Conservation (phyloP, 64 coral and sea anemone species). For the Catalaphyllia jardinei region DNA sequence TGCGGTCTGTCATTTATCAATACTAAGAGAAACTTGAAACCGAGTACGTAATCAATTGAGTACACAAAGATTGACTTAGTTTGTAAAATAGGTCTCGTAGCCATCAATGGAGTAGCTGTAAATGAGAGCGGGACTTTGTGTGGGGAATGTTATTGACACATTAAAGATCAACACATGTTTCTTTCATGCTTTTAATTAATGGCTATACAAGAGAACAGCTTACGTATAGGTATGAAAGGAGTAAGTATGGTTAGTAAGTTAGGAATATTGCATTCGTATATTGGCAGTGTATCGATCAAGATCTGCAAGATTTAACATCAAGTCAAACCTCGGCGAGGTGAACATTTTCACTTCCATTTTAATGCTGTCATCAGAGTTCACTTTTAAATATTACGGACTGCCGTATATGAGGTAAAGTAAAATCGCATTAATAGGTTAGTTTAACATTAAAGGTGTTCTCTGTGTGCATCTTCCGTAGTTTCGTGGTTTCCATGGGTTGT, state of each 20-base stretch:
- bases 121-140: too few relatives aligned
- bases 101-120: too few relatives aligned
- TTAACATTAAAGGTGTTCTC: constrained; percentile 9
- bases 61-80: too few relatives aligned
- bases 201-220: constrained; percentile 35
- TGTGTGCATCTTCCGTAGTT: not conserved
- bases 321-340: not conserved
- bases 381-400: not conserved
- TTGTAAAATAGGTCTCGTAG: too few relatives aligned
- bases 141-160: too few relatives aligned
- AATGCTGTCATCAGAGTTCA: not conserved
- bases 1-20: too few relatives aligned
- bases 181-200: not conserved
- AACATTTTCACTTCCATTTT: not conserved
- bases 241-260: constrained; percentile 27
- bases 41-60: too few relatives aligned
- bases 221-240: not conserved
- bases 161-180: too few relatives aligned
- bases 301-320: not conserved
- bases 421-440: constrained; percentile 19
- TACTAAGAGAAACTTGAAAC: too few relatives aligned
- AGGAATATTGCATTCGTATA: not conserved
- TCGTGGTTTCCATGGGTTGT: not conserved
- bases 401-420: not conserved
- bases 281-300: not conserved